phyloP scores from a whole-genome alignment of 2,797 vertebrate genomes.

The Nannoperca australis region DNA sequence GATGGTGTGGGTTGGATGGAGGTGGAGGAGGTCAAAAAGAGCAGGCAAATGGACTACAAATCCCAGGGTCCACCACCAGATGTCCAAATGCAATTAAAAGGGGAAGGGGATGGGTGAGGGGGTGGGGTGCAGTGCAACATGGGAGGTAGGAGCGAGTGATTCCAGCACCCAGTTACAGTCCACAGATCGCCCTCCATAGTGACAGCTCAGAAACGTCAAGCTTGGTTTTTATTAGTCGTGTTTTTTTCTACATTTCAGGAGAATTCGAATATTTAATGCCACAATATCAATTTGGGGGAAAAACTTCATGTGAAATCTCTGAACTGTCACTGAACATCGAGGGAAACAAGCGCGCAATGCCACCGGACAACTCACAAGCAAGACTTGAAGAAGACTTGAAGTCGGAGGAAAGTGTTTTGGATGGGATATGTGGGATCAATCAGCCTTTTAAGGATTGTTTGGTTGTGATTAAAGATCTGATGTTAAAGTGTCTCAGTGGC shows the following conservation, averaged over 20 bases:
- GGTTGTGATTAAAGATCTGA: neutral
- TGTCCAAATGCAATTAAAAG: conserved; percentile 39
- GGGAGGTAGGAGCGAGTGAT: conserved; percentile 80
- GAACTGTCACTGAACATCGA: conserved; percentile 68
- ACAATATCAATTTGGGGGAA: neutral
- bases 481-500: conserved; percentile 41
- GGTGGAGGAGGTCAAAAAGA: conserved; percentile 37
- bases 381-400: neutral
- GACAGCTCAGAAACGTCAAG: conserved; percentile 70
- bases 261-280: neutral
- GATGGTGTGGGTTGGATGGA: conserved; percentile 19
- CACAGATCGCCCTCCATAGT: conserved; percentile 56
- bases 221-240: neutral
- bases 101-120: neutral
- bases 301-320: conserved; percentile 50
- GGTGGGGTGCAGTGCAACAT: conserved; percentile 54
- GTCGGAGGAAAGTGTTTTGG: neutral
- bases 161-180: conserved; percentile 78
- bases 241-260: neutral
- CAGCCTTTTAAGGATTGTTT: neutral
- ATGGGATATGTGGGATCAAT: neutral
- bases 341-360: conserved; percentile 49
- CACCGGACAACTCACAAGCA: conserved; percentile 43
- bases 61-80: conserved; percentile 52
- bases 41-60: conserved; percentile 38